Evolutionary conservation across 2,113 vertebrate species (phyloP).

Genomic region (Burhinus oedicnemus): DNA sequence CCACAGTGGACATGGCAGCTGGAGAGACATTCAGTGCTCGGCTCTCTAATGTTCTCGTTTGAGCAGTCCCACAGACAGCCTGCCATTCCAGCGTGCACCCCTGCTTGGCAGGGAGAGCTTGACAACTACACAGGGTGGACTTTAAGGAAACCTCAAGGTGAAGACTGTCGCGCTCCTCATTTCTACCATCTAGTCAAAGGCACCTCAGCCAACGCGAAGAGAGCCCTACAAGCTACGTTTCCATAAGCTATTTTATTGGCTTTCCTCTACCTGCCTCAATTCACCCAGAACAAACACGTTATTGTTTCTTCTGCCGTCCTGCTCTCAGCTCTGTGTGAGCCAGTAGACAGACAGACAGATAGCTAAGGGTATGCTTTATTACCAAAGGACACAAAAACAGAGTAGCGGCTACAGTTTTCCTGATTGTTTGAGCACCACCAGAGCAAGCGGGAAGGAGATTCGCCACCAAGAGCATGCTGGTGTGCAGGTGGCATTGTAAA

Average conservation of each 20-base stretch:
- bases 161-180: neutral
- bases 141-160: neutral
- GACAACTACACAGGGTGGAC: neutral
- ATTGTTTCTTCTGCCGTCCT: neutral
- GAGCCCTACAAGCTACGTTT: too few species aligned
- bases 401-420: neutral
- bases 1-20: neutral
- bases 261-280: neutral
- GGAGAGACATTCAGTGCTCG: fast-evolving
- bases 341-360: neutral
- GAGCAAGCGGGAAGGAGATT: neutral
- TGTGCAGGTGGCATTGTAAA: neutral
- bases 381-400: neutral
- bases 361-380: neutral
- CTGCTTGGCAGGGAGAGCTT: neutral
- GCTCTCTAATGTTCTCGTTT: neutral
- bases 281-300: neutral
- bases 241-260: neutral
- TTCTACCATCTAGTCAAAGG: neutral
- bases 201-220: neutral
- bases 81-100: fast-evolving
- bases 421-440: neutral
- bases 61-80: neutral
- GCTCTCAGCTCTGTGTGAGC: neutral
- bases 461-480: neutral